These are phyloP conservation scores for Drosophila baimaii DNA, from an alignment of 1,140 invertebrate genomes.

Conservation along the genomic window DNA sequence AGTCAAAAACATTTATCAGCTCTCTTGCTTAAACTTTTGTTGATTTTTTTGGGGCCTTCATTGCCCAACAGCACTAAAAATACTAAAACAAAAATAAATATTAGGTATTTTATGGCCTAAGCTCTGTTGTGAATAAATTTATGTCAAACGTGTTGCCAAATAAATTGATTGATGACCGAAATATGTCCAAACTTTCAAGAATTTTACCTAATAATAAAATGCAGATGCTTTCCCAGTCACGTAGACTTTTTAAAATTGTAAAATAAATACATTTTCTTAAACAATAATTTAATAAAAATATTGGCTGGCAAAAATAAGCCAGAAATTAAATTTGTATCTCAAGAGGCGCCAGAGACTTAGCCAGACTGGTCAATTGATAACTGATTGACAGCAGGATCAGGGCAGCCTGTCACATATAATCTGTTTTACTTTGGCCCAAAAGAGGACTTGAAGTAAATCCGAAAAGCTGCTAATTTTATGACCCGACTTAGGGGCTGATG, in stretches of 20 bases:
- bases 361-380: conserved; percentile 25
- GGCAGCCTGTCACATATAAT: conserved; percentile 1
- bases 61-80: background rate
- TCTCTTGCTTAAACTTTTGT: background rate
- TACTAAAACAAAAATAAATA: background rate
- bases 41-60: background rate
- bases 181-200: background rate
- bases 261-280: background rate
- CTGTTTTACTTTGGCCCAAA: background rate
- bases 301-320: too few relatives aligned
- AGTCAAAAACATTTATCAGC: background rate
- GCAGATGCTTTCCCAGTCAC: too few relatives aligned
- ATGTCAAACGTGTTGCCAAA: background rate
- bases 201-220: too few relatives aligned
- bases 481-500: conserved; percentile 18
- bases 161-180: background rate
- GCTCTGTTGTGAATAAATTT: background rate
- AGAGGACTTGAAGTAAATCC: conserved; percentile 5
- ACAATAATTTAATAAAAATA: too few relatives aligned
- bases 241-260: too few relatives aligned
- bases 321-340: too few relatives aligned
- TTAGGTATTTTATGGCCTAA: background rate
- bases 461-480: conserved; percentile 27
- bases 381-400: conserved; percentile 14
- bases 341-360: conserved; percentile 2